Conservation (phyloP, 1,140 invertebrate species). For the Antheraea pernyi region DNA sequence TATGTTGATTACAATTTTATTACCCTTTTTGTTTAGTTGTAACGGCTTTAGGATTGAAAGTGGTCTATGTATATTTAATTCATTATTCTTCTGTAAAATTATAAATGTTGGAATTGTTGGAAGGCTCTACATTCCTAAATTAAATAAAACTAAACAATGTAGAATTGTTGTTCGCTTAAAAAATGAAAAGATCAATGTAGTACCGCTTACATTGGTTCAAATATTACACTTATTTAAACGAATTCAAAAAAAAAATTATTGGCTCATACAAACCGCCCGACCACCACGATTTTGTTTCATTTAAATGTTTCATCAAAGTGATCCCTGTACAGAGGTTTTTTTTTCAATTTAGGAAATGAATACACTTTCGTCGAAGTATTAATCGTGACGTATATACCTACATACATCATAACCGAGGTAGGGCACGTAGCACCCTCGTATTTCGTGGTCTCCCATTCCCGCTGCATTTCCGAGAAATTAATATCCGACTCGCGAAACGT, state of each 20-base stretch:
- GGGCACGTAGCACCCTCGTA: slow-evolving; percentile 2
- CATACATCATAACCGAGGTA: slow-evolving; percentile 6
- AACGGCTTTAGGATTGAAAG: not conserved
- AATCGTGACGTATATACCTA: not conserved
- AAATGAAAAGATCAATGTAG: too few species aligned
- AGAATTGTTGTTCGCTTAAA: too few species aligned
- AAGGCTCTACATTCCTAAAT: too few species aligned
- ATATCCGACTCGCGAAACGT: slow-evolving; percentile 22
- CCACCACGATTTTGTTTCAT: too few species aligned
- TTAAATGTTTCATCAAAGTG: not conserved
- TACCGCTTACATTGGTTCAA: too few species aligned
- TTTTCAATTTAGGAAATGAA: not conserved
- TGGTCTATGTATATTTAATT: not conserved
- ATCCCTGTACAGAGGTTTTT: not conserved
- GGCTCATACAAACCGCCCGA: too few species aligned
- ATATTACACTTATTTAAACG: too few species aligned
- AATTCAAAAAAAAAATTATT: too few species aligned
- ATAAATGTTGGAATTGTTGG: too few species aligned
- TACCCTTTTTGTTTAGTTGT: not conserved
- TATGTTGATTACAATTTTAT: not conserved
- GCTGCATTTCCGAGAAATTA: slow-evolving; percentile 29
- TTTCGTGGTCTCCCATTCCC: slow-evolving; percentile 16
- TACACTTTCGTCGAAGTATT: not conserved
- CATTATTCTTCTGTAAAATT: too few species aligned
- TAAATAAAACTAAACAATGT: too few species aligned